Base-by-base conservation (phyloP, 1,140 invertebrate genomes). In the Ericerus pela region DNA sequence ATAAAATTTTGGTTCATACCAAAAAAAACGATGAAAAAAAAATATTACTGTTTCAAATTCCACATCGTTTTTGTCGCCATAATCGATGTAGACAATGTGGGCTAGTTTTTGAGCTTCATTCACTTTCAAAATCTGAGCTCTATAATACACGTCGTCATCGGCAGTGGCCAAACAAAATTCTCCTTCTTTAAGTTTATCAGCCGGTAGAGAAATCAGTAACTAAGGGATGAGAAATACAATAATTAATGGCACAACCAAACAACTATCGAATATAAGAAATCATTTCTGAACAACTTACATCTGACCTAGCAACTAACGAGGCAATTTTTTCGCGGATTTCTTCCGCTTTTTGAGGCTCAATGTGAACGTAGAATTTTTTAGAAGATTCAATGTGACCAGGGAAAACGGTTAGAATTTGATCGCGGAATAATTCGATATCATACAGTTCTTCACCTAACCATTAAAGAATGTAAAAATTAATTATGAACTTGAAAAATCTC, bases 141-240 rank as follows among this genome's bases (percentile, higher is more conserved):
- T 63, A 52, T 72, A 72, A 70, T 71, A 85, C 62, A 80, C 80
- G 2, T 67, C 72, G 63, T 84, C 79, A 0, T 54, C 3, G 11
- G 77, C 76, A 36, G 75, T 71, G 0, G 74, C 79, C 0, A 73
- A 79, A 64, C 81, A 85, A 0, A 84, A 37, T 11, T 37, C 30
- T n/a, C 54, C 59, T 0, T 51, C 33, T 14, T n/a, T 24, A 30
- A 56, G 54, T 24, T 53, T 52, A 11, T 53, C 37, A 2, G 36
- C 16, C 5, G 54, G 37, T 29, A 56, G 29, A 3, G 54, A 5
- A 10, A 56, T 16, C 24, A 47, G 36, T 22, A 12, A 6, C 54
- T 47, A 41, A 38, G 29, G 27, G 36, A 16, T 4, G n/a, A 26
- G 11, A 52, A 28, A 27, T 16, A 16, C 31, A 36, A 36, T 36